Evolutionary conservation across 2,113 vertebrate species (phyloP), one percentile per base, ranked within the genome.

Genomic region (Microtus richardsoni): DNA sequence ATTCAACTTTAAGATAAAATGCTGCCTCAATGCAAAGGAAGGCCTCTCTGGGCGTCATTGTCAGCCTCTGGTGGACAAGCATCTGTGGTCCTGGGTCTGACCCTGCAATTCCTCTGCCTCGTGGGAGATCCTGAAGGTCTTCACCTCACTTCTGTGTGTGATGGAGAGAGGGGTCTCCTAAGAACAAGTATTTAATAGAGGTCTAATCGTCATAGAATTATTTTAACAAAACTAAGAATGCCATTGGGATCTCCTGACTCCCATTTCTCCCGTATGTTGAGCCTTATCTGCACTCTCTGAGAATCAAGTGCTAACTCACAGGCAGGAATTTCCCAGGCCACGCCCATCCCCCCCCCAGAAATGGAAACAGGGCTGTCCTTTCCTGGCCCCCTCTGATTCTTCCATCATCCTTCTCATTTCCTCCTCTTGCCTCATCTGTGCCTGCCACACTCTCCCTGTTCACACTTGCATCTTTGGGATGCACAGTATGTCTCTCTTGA

Each of bases 141-240:
- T 95, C 89, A n/a, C 79, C 93, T 93, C 91, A n/a, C 79, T 94
- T 93, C 91, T 90, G 49, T 94, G 68, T 94, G 84, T 84, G 91
- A 89, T 80, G 74, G 64, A 91, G 44, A 94, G 0, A 82, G 60
- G 30, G 30, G 22, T 88, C 96, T 97, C 84, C n/a, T 68, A 78
- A 86, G 66, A 94, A 88, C 33, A 87, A 49, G 71, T 49, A 84
- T 0, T n/a, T 33, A 86, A 70, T 62, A 79, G 85, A 96, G 85
- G 66, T 88, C 64, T 71, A 74, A 92, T 71, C 52, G 89, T 41
- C 91, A 96, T 0, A 87, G 26, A 80, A 89, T 62, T 62, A 78
- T 54, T 83, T 89, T 33, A 84, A 2, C 49, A 88, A 90, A 47
- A 64, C 77, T 58, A 89, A 84, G 41, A 33, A 91, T 3, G 17